Evolutionary conservation across 2,888 invertebrate species (phyloP).

Genomic region (Tribolium freemani): DNA sequence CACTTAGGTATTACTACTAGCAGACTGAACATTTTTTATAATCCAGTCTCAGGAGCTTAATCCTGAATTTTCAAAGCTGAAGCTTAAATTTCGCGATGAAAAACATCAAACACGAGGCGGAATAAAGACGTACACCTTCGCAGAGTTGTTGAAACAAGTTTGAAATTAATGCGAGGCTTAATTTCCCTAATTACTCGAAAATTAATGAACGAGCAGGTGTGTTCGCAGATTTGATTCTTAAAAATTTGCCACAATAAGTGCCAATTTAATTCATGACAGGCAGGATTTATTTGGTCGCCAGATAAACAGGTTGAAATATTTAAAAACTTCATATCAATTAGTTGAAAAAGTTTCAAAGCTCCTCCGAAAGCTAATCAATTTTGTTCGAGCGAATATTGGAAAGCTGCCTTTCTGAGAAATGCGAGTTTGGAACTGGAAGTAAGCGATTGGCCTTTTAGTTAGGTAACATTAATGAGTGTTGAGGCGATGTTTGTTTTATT

Average conservation of each 20-base stretch:
- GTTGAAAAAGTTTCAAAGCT: conserved; percentile 47
- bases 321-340: conserved; percentile 52
- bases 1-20: too few species aligned
- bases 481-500: conserved; percentile 45
- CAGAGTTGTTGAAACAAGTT: conserved; percentile 25
- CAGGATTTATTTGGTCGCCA: conserved; percentile 12
- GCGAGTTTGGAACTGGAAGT: conserved; percentile 46
- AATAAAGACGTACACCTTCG: conserved; percentile 6
- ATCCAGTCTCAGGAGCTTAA: not conserved
- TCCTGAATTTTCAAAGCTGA: not conserved
- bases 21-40: too few species aligned
- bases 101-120: not conserved
- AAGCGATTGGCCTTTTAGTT: conserved; percentile 46
- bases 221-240: conserved; percentile 5
- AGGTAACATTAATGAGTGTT: conserved; percentile 46
- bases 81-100: not conserved
- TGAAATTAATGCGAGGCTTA: conserved; percentile 29
- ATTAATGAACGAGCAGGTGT: conserved; percentile 40
- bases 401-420: conserved; percentile 47
- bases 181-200: conserved; percentile 37
- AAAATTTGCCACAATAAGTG: conserved; percentile 2
- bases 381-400: conserved; percentile 45
- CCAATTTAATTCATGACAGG: conserved; percentile 19
- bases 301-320: conserved; percentile 48
- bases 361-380: conserved; percentile 47